Evolutionary conservation across 2,888 invertebrate species (phyloP).

Genomic region (Chrysotoxum bicinctum): DNA sequence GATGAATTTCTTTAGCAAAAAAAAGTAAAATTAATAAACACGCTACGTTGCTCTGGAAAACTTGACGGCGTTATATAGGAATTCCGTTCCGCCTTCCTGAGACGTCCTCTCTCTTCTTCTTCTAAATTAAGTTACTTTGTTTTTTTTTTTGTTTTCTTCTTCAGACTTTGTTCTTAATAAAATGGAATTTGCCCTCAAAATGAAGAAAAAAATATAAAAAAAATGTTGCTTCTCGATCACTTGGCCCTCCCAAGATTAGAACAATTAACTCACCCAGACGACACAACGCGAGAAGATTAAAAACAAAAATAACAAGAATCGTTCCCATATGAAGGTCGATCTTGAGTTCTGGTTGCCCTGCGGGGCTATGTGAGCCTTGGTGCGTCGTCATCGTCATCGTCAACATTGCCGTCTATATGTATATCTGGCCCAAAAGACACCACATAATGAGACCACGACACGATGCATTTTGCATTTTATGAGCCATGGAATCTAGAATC

Average conservation of each 20-base stretch:
- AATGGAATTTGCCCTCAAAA: constrained; percentile 47
- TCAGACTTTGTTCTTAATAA: constrained; percentile 50
- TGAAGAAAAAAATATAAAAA: constrained; percentile 7
- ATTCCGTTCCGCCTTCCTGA: constrained; percentile 68
- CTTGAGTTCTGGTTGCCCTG: constrained; percentile 29
- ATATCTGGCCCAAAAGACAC: constrained; percentile 36
- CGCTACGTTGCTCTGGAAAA: constrained; percentile 12
- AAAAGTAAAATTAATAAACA: constrained; percentile 6
- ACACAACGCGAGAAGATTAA: constrained; percentile 36
- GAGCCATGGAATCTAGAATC: constrained; percentile 70
- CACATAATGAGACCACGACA: constrained; percentile 70
- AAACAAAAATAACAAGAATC: neutral
- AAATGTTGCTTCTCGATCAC: constrained; percentile 54
- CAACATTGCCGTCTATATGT: neutral
- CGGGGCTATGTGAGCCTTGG: constrained; percentile 10
- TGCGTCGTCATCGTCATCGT: constrained; percentile 21
- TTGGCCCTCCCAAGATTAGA: constrained; percentile 72
- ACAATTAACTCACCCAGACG: constrained; percentile 71
- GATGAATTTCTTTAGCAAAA: constrained; percentile 54
- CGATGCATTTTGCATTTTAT: constrained; percentile 71
- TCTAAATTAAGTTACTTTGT: constrained; percentile 22
- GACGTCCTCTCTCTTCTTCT: constrained; percentile 14
- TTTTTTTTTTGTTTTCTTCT: constrained; percentile 12
- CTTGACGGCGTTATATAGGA: constrained; percentile 61
- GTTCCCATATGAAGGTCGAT: constrained; percentile 52